Percentiles rank a stretch among this genome's conserved stretches.
Evolutionary conservation across 1,140 invertebrate species (phyloP).

Genomic region (Cepaea nemoralis): DNA sequence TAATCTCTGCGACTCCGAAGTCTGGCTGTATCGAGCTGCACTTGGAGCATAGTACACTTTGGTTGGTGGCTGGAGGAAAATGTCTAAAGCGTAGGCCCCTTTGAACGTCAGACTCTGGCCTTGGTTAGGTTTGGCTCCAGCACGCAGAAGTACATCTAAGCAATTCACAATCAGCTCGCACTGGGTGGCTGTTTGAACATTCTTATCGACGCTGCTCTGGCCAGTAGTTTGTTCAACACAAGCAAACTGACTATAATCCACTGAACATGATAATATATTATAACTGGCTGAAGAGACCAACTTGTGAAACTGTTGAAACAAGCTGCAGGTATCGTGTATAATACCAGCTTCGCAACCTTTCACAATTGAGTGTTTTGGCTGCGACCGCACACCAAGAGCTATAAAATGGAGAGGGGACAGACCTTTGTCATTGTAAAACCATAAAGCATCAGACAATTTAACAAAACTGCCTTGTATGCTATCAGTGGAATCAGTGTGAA

Average conservation of each 20-base stretch:
- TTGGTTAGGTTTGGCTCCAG: neutral
- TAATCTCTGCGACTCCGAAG: constrained; percentile 27
- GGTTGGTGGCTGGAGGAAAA: constrained; percentile 41
- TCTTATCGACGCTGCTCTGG: neutral
- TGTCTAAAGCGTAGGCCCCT: constrained; percentile 34
- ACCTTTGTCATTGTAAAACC: neutral
- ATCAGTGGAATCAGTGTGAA: neutral
- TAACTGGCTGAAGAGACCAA: too few relatives aligned
- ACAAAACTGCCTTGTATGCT: neutral
- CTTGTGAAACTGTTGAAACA: neutral
- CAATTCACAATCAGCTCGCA: neutral
- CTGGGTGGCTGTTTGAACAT: neutral
- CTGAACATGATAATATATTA: neutral
- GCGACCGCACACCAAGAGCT: constrained; percentile 40
- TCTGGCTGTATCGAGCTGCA: constrained; percentile 21
- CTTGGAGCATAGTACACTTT: constrained; percentile 41
- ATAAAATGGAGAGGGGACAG: constrained; percentile 27
- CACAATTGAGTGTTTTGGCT: neutral
- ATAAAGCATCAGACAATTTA: neutral
- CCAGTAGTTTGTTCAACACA: neutral
- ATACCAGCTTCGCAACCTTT: neutral
- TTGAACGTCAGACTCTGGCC: neutral
- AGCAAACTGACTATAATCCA: neutral
- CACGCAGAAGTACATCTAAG: neutral
- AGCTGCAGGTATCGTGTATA: neutral